Base-by-base conservation (phyloP, 2,113 vertebrate genomes). In the Murina feae region DNA sequence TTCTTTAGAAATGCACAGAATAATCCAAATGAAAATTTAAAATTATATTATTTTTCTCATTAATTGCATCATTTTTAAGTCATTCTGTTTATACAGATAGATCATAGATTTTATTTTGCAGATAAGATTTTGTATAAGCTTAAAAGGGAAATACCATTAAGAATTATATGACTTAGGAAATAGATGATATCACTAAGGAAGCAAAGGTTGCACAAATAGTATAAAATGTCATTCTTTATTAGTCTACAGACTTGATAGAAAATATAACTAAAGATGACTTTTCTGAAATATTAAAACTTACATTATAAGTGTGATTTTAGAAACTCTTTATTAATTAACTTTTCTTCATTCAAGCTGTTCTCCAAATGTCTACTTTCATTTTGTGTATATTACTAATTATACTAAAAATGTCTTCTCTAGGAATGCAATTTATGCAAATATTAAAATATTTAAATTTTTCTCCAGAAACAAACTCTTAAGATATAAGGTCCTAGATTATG, bases 121-220 rank as follows among this genome's bases (percentile, higher is more conserved):
- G 60, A 82, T 47, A 37, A 80, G 8, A 69, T 89, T 71, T 53
- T 63, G 25, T n/a, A 58, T 28, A 44, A 9, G 2, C 78, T 80
- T 89, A 71, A 95, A 94, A 10, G 23, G 74, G 10, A 89, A 25
- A 28, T 32, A 58, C 2, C 7, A 32, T 51, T 65, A 87, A 53
- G n/a, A 76, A 78, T n/a, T 14, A 32, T 68, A 55, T 63, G 74
- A 71, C 9, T 69, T 90, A n/a, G n/a, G 16, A 86, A 95, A 92
- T 76, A 30, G 9, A 49, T 65, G 16, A 71, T 21, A 91, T 94
- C 66, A 28, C 51, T 89, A 79, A 55, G 28, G 55, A 89, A 86
- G 89, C 30, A 86, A 96, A 97, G 53, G 44, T 97, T 90, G 80
- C 17, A 86, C 47, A 95, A 92, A 86, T 60, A 92, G 32, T 91